A percentile compares a stretch with the other conserved stretches of the same genome.
Conservation (phyloP, 2,113 vertebrate species). For the Anoplopoma fimbria region DNA sequence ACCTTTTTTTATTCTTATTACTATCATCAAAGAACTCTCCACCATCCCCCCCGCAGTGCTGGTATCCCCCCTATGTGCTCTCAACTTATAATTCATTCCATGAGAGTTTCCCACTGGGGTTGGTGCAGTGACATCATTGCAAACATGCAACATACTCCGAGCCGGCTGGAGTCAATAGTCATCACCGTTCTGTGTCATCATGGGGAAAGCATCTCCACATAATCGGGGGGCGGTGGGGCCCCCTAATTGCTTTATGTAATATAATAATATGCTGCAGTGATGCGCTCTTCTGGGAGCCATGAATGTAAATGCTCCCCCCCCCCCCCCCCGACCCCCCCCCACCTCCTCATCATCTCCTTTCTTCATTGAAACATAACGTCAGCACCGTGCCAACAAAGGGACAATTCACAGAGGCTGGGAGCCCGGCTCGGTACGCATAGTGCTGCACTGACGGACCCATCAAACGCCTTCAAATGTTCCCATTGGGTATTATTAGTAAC, state of each 20-base stretch:
- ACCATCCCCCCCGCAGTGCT: constrained; percentile 6
- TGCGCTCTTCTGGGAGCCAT: constrained; percentile 67
- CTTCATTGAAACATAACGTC: constrained; percentile 80
- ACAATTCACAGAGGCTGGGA: constrained; percentile 68
- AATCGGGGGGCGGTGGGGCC: constrained; percentile 62
- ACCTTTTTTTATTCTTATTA: neutral
- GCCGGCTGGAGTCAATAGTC: constrained; percentile 64
- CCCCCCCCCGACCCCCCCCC: too few relatives aligned
- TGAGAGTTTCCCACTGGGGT: constrained; percentile 69
- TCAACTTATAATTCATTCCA: constrained; percentile 55
- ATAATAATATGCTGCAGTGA: constrained; percentile 78
- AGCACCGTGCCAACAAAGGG: constrained; percentile 77
- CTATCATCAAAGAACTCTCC: constrained; percentile 18
- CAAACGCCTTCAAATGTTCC: constrained; percentile 52
- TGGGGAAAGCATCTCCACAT: constrained; percentile 71
- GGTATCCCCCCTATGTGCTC: constrained; percentile 20
- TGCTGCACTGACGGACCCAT: constrained; percentile 38
- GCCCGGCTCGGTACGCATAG: constrained; percentile 31
- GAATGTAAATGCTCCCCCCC: constrained; percentile 69
- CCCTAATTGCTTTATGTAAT: constrained; percentile 85
- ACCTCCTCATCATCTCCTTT: constrained; percentile 76
- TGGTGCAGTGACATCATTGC: constrained; percentile 71
- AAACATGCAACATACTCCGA: constrained; percentile 63
- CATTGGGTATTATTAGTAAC: constrained; percentile 71
- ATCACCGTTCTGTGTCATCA: constrained; percentile 62